A percentile compares a stretch with the other conserved stretches of the same genome.
These are phyloP conservation scores for Erebia ligea DNA, from an alignment of 2,888 invertebrate genomes.

Conservation along the genomic window DNA sequence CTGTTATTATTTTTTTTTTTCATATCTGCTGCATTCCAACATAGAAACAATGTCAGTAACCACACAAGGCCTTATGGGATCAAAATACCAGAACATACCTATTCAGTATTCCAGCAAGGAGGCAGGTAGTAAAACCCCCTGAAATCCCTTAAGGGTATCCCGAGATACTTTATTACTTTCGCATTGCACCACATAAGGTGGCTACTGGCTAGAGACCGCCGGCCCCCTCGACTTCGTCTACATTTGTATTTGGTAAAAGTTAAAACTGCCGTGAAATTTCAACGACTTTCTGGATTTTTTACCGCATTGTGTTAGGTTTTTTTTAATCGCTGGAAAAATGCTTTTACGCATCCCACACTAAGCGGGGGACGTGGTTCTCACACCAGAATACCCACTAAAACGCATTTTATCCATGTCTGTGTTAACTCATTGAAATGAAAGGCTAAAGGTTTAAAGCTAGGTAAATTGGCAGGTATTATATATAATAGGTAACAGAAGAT, in stretches of 20 bases:
- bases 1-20: too few relatives aligned
- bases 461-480: too few relatives aligned
- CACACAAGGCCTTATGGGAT: neutral
- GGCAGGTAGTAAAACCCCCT: neutral
- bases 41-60: neutral
- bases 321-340: too few relatives aligned
- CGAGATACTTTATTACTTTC: slow-evolving; percentile 31
- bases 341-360: too few relatives aligned
- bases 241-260: neutral
- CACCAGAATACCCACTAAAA: too few relatives aligned
- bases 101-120: neutral
- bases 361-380: too few relatives aligned
- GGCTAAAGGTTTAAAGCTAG: too few relatives aligned
- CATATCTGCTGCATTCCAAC: too few relatives aligned
- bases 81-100: neutral
- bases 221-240: neutral
- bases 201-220: too few relatives aligned
- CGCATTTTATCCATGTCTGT: too few relatives aligned
- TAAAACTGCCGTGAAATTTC: neutral
- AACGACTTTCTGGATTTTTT: neutral
- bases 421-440: too few relatives aligned
- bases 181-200: slow-evolving; percentile 31
- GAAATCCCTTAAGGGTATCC: slow-evolving; percentile 26
- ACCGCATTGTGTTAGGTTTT: neutral
- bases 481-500: too few relatives aligned